Conservation (phyloP, 2,888 invertebrate genomes). For the Lasioglossum leucozonium region DNA sequence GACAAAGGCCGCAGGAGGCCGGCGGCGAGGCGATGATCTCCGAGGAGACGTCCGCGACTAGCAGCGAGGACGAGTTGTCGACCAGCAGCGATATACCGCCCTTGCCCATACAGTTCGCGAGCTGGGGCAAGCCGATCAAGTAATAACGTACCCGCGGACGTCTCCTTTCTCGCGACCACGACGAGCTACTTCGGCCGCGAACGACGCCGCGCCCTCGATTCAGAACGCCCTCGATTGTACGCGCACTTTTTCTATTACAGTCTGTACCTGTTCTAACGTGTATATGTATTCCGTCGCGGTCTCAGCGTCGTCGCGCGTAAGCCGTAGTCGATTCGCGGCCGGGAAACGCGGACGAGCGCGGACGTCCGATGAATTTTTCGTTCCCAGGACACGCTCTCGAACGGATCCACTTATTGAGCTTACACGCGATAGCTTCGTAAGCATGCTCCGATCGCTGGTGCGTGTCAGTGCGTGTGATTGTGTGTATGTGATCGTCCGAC, state of each 20-base stretch:
- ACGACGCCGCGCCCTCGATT: constrained; percentile 11
- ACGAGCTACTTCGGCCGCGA: constrained; percentile 29
- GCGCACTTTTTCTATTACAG: constrained; percentile 62
- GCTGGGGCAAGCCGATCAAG: constrained; percentile 71
- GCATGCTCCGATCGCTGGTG: not conserved
- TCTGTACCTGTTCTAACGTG: constrained; percentile 52
- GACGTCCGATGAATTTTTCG: not conserved
- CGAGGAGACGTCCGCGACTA: constrained; percentile 84
- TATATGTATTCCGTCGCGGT: constrained; percentile 20
- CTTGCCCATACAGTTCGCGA: constrained; percentile 70
- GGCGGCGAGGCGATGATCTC: constrained; percentile 90
- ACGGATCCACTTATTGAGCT: constrained; percentile 9
- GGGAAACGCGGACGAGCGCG: not conserved
- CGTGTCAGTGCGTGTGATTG: not conserved
- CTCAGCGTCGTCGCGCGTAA: not conserved
- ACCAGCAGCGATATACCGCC: constrained; percentile 82
- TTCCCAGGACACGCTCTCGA: not conserved
- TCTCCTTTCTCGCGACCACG: constrained; percentile 16
- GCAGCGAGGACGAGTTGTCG: constrained; percentile 83
- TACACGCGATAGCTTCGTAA: constrained; percentile 3
- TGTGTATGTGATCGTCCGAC: not conserved
- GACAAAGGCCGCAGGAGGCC: constrained; percentile 88
- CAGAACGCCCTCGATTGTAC: constrained; percentile 31
- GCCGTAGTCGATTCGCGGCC: not conserved
- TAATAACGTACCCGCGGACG: constrained; percentile 64